Evolutionary conservation across 2,113 vertebrate genomes (phyloP).

Genomic region (Jacana jacana): DNA sequence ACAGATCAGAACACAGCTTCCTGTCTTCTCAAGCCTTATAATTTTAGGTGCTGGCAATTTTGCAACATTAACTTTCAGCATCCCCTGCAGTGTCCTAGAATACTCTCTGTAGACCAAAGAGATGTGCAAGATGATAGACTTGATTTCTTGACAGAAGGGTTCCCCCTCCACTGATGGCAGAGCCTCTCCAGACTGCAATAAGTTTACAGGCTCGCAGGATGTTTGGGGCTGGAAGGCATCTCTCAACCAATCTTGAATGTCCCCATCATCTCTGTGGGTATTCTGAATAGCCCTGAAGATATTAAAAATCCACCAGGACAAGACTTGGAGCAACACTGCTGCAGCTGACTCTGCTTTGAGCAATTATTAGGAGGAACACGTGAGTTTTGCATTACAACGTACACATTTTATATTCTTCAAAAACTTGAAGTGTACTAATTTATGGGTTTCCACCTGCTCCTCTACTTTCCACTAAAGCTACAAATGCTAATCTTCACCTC

Average conservation of each 20-base stretch:
- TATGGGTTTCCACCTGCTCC: neutral
- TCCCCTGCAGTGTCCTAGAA: neutral
- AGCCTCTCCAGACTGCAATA: neutral
- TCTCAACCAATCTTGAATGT: neutral
- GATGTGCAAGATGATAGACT: neutral
- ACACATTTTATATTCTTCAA: neutral
- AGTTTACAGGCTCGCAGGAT: neutral
- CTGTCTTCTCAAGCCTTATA: neutral
- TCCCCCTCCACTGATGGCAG: neutral
- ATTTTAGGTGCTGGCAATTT: neutral
- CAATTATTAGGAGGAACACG: neutral
- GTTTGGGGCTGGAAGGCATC: neutral
- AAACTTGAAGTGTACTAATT: neutral
- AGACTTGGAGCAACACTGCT: neutral
- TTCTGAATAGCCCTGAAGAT: neutral
- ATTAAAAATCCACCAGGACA: neutral
- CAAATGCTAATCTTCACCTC: neutral
- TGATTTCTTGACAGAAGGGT: neutral
- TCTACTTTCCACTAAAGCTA: neutral
- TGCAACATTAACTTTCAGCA: neutral
- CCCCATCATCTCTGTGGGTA: no score
- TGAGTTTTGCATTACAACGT: neutral
- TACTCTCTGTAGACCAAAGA: neutral
- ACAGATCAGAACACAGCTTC: neutral
- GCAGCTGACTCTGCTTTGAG: neutral